phyloP scores from a whole-genome alignment of 2,797 vertebrate genomes.

The Myotis planiceps region DNA sequence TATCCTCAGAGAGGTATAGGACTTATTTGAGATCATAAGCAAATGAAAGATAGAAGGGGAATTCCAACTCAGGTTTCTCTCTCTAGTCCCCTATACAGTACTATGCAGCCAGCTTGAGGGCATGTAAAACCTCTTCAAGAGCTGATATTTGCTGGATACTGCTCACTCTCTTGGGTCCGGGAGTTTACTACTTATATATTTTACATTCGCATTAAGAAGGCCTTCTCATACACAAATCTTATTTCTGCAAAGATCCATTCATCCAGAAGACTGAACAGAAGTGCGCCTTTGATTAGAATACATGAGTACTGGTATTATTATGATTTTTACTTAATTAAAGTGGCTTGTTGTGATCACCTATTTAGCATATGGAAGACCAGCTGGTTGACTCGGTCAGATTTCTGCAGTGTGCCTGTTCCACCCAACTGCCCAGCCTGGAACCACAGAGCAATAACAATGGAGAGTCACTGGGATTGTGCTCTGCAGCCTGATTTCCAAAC shows the following conservation, averaged over 20 bases:
- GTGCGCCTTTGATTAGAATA: conserved; percentile 22
- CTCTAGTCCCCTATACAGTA: background rate
- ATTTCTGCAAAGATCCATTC: background rate
- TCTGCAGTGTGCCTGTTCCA: background rate
- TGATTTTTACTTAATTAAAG: conserved; percentile 44
- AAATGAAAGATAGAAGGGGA: background rate
- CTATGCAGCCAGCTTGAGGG: background rate
- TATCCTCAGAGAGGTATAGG: background rate
- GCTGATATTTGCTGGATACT: background rate
- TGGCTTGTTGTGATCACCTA: background rate
- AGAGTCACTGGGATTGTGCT: background rate
- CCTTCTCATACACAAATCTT: background rate
- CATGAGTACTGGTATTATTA: background rate
- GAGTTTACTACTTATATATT: background rate
- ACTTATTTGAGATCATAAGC: background rate
- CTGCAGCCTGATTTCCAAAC: background rate
- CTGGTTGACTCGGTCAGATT: background rate
- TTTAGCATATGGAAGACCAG: background rate
- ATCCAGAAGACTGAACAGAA: conserved; percentile 51
- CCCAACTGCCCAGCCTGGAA: background rate
- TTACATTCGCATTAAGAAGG: background rate
- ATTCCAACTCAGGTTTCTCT: background rate
- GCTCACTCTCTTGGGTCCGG: background rate
- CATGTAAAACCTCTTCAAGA: background rate
- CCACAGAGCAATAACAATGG: rapidly evolving